Evolutionary conservation across 2,888 invertebrate species (phyloP).

Genomic region (Pyrocoelia pectoralis): DNA sequence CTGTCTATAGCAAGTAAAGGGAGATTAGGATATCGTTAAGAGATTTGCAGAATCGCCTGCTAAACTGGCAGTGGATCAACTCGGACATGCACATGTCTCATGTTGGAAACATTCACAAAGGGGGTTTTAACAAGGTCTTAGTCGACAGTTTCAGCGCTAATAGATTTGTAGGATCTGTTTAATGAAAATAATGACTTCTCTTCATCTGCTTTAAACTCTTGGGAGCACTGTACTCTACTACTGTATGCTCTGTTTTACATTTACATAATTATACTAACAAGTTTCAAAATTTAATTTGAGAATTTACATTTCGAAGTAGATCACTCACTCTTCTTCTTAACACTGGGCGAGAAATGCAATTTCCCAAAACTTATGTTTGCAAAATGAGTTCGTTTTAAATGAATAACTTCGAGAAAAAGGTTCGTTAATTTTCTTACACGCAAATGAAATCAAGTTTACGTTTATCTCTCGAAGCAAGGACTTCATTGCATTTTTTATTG

Average conservation of each 20-base stretch:
- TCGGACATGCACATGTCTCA: conserved; percentile 48
- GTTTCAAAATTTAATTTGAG: conserved; percentile 6
- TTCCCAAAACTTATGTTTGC: background rate
- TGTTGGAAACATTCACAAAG: conserved; percentile 28
- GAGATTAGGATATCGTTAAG: conserved; percentile 56
- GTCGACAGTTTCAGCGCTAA: conserved; percentile 37
- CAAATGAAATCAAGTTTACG: background rate
- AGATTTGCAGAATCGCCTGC: conserved; percentile 55
- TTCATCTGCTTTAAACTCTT: conserved; percentile 16
- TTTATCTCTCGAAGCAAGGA: background rate
- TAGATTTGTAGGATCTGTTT: conserved; percentile 30
- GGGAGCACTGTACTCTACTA: background rate
- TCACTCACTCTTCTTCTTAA: background rate
- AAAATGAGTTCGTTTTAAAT: conserved; percentile 1
- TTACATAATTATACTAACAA: conserved; percentile 11
- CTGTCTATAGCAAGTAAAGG: conserved; percentile 34
- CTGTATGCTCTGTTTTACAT: conserved; percentile 7
- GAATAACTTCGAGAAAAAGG: background rate
- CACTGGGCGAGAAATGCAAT: conserved; percentile 4
- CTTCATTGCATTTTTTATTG: too few relatives aligned
- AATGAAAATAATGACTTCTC: conserved; percentile 15
- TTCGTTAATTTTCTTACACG: background rate
- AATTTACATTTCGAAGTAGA: conserved; percentile 5
- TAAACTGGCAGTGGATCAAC: conserved; percentile 55
- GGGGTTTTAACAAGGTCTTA: conserved; percentile 37